Evolutionary conservation across 2,888 invertebrate genomes (phyloP), one percentile per base, ranked within the genome.

Genomic region (Tenthredo livida): DNA sequence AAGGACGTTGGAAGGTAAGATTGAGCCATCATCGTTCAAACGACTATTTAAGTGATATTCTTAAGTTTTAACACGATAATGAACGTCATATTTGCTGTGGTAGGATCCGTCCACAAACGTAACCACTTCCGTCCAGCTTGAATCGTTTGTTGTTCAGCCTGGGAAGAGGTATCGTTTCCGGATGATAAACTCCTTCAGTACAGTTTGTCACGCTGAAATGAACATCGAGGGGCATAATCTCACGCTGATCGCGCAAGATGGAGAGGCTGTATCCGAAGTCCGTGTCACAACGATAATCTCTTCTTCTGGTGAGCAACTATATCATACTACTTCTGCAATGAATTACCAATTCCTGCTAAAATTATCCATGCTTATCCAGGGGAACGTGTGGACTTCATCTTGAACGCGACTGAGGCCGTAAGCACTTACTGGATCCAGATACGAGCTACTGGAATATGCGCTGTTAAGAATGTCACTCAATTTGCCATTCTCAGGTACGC

Each of bases 351-450:
- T 6, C 17, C 17, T 50, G n/a, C 17, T 50, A n/a, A 17, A 50
- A 50, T 50, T 50, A 50, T 50, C 4, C 6, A n/a, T 80, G 25
- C 17, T 17, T 2, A 9, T 94, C 88, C 94, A 94, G 96, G 96
- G 0, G 96, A 96, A 90, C 94, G 96, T 29, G 95, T 95, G 92
- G 96, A 96, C 88, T 94, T 96, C 9, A 94, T 96, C 0, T 89
- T 96, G 4, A 92, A 93, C 10, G 94, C 95, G 0, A 92, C 94
- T n/a, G 94, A 94, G 87, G 90, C 92, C 10, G 90, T 91, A 17
- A 94, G 93, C 0, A 94, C 94, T 0, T 95, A 95, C 88, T 95
- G 95, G 95, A 90, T 95, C 61, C 93, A 93, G 72, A 94, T 94
- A 15, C 91, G 91, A 5, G 95, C 95, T 0, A 87, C 93, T 21